phyloP scores from a whole-genome alignment of 2,113 vertebrate species.

The Chascanopsetta lugubris region DNA sequence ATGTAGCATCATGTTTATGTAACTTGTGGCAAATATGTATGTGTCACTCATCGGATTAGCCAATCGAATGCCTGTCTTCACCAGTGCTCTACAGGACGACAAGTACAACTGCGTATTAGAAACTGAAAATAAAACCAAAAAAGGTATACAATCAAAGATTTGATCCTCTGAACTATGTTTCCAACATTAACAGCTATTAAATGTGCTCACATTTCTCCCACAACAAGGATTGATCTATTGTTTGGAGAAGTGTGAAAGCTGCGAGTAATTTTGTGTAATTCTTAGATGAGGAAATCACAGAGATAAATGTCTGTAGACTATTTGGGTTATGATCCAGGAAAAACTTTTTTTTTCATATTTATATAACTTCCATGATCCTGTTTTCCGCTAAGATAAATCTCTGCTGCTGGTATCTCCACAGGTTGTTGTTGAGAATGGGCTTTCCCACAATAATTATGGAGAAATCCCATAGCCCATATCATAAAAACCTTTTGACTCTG shows the following conservation, averaged over 20 bases:
- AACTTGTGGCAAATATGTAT: neutral
- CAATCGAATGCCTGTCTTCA: neutral
- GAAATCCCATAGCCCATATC: conserved; percentile 59
- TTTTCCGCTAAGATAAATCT: neutral
- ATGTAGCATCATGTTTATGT: conserved; percentile 31
- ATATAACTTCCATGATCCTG: neutral
- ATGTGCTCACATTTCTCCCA: neutral
- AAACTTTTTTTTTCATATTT: conserved; percentile 14
- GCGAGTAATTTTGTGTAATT: no score
- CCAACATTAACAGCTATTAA: neutral
- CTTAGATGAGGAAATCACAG: neutral
- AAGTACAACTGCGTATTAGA: neutral
- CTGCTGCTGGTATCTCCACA: neutral
- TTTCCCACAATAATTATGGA: conserved; percentile 55
- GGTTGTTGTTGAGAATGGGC: conserved; percentile 36
- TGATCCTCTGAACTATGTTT: no score
- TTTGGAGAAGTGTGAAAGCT: neutral
- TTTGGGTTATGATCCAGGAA: conserved; percentile 3
- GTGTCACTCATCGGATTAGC: conserved; percentile 19
- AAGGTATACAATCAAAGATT: no score
- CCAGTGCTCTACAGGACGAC: neutral
- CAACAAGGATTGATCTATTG: neutral
- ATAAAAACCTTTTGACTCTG: conserved; percentile 63
- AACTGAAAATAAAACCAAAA: conserved; percentile 20
- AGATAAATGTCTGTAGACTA: neutral